Conservation (phyloP, 2,888 invertebrate genomes). For the Heteromyza rotundicornis region DNA sequence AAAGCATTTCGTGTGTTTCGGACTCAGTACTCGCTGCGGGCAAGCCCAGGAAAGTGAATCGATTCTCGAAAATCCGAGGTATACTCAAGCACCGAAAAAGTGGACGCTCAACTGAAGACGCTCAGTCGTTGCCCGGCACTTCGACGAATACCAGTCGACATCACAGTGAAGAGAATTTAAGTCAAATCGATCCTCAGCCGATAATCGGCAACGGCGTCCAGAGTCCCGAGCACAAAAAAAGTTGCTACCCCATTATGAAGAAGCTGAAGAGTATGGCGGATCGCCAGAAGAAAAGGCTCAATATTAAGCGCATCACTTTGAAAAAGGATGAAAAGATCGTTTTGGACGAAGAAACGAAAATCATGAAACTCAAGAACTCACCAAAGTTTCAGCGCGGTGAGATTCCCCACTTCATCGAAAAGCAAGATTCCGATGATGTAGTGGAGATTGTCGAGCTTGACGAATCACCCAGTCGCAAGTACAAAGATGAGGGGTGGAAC, state of each 20-base stretch:
- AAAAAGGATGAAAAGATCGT: conserved; percentile 64
- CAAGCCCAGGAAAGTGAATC: conserved; percentile 50
- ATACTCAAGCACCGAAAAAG: conserved; percentile 65
- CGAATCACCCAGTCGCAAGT: conserved; percentile 61
- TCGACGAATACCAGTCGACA: conserved; percentile 49
- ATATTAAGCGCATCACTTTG: conserved; percentile 57
- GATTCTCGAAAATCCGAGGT: conserved; percentile 61
- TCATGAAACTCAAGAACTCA: conserved; percentile 68
- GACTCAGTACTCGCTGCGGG: conserved; percentile 58
- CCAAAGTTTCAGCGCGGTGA: conserved; percentile 67
- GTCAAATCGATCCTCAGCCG: conserved; percentile 1
- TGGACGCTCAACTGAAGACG: conserved; percentile 52
- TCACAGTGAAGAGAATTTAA: conserved; percentile 43
- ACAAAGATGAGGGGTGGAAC: conserved; percentile 35
- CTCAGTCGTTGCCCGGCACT: conserved; percentile 56
- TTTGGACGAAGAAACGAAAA: conserved; percentile 65
- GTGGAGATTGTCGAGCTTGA: conserved; percentile 61
- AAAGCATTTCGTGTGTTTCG: conserved; percentile 59
- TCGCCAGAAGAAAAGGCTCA: conserved; percentile 66
- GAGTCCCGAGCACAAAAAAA: conserved; percentile 40
- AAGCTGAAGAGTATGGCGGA: conserved; percentile 72
- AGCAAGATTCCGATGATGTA: conserved; percentile 62
- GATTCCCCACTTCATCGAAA: conserved; percentile 62
- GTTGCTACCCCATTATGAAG: conserved; percentile 69
- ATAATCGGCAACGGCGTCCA: conserved; percentile 38